Percentiles rank a stretch among this genome's conserved stretches.
These are phyloP conservation scores for Caenorhabditis inopinata DNA, from an alignment of 1,140 invertebrate species.

Conservation along the genomic window DNA sequence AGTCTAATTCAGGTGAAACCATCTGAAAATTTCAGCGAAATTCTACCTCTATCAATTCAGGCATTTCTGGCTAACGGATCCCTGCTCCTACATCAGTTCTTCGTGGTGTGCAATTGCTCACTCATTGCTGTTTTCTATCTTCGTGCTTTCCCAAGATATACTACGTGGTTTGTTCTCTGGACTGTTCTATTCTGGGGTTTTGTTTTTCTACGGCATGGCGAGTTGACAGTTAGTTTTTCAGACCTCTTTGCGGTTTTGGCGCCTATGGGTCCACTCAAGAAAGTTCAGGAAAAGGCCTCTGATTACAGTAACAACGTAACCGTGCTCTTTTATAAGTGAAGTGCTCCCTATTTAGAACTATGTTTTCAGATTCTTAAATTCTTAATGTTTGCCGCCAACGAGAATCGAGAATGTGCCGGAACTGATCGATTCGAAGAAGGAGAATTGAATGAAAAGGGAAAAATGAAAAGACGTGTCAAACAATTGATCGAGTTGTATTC, in stretches of 20 bases:
- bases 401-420: not conserved
- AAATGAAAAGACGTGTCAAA: not conserved
- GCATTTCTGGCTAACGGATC: conserved; percentile 48
- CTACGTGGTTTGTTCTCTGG: conserved; percentile 57
- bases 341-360: not conserved
- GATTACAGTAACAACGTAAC: conserved; percentile 56
- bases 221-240: conserved; percentile 32
- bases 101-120: conserved; percentile 58
- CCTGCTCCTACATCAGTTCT: conserved; percentile 51
- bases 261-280: conserved; percentile 53
- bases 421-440: not conserved
- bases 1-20: too few species aligned
- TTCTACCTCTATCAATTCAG: too few species aligned
- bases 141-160: conserved; percentile 52
- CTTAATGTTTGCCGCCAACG: conserved; percentile 47
- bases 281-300: conserved; percentile 50
- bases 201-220: not conserved
- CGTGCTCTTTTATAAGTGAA: not conserved
- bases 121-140: conserved; percentile 60
- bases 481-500: not conserved
- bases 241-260: conserved; percentile 60
- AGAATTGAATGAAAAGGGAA: not conserved
- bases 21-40: too few species aligned
- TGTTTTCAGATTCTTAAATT: conserved; percentile 45
- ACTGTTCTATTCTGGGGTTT: conserved; percentile 58